phyloP scores from a whole-genome alignment of 2,797 vertebrate genomes.

The Gymnoscopelus braueri region DNA sequence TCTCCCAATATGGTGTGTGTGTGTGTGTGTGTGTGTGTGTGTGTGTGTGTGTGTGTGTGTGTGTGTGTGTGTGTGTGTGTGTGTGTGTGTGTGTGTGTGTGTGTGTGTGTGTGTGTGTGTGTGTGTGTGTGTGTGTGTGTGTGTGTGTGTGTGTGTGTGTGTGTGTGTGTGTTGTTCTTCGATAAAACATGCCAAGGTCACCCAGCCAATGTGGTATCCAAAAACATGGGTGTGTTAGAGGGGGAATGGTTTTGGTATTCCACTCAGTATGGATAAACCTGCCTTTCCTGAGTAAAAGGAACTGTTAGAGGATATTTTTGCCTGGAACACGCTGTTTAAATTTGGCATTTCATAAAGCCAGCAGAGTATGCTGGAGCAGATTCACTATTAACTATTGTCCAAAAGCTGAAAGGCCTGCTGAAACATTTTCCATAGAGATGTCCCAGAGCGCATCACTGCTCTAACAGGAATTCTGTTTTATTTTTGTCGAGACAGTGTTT shows the following conservation, averaged over 20 bases:
- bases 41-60: background rate
- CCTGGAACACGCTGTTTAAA: conserved; percentile 43
- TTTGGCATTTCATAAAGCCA: conserved; percentile 46
- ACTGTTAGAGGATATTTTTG: conserved; percentile 53
- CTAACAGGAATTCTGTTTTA: conserved; percentile 1
- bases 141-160: background rate
- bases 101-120: background rate
- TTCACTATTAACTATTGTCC: conserved; percentile 50
- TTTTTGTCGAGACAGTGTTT: too few species aligned
- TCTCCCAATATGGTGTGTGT: conserved; percentile 18
- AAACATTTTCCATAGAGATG: conserved; percentile 66
- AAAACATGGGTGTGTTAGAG: conserved; percentile 1
- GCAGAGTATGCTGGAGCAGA: conserved; percentile 38
- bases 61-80: background rate
- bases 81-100: background rate
- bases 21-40: background rate
- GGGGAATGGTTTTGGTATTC: background rate
- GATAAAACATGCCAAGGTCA: conserved; percentile 19
- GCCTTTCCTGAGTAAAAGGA: conserved; percentile 34
- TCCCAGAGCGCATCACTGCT: conserved; percentile 40
- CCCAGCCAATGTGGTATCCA: conserved; percentile 18
- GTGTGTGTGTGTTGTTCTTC: background rate
- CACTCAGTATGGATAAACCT: conserved; percentile 24
- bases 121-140: background rate
- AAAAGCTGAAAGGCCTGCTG: conserved; percentile 31